Percentiles rank a stretch among this genome's conserved stretches.
Evolutionary conservation across 2,113 vertebrate species (phyloP).

Genomic region (Suricata suricatta): DNA sequence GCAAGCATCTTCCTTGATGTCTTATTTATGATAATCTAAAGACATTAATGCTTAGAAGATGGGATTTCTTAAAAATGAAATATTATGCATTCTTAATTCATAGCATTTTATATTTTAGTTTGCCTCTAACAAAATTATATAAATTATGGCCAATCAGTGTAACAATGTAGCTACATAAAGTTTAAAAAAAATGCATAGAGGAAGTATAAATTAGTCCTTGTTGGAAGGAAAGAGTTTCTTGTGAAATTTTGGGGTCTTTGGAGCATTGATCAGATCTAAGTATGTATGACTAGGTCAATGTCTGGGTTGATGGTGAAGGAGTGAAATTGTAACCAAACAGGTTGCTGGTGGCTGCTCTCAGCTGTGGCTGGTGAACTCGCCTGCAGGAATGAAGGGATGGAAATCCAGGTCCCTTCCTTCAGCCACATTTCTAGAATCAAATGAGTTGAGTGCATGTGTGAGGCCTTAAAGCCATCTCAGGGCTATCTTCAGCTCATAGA

Average conservation of each 20-base stretch:
- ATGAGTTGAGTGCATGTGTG: accelerated
- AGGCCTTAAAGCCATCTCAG: background rate
- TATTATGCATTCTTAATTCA: conserved; percentile 59
- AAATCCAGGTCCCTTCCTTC: background rate
- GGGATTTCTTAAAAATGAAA: conserved; percentile 20
- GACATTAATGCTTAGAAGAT: conserved; percentile 24
- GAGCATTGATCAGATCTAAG: background rate
- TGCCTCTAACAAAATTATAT: conserved; percentile 28
- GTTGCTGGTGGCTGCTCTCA: background rate
- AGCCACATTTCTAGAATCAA: background rate
- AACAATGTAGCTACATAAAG: conserved; percentile 29
- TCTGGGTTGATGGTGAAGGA: background rate
- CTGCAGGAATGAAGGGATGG: background rate
- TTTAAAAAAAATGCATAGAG: conserved; percentile 43
- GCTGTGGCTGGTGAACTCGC: background rate
- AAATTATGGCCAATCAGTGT: conserved; percentile 15
- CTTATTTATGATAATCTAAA: conserved; percentile 64
- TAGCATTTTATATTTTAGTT: conserved; percentile 38
- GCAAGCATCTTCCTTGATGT: conserved; percentile 23
- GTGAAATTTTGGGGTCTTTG: background rate
- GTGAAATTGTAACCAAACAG: background rate
- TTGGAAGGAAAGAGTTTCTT: background rate
- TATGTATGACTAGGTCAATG: background rate
- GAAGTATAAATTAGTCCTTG: background rate
- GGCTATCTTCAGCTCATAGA: background rate